phyloP scores from a whole-genome alignment of 2,797 vertebrate species.

The Forpus xanthops region DNA sequence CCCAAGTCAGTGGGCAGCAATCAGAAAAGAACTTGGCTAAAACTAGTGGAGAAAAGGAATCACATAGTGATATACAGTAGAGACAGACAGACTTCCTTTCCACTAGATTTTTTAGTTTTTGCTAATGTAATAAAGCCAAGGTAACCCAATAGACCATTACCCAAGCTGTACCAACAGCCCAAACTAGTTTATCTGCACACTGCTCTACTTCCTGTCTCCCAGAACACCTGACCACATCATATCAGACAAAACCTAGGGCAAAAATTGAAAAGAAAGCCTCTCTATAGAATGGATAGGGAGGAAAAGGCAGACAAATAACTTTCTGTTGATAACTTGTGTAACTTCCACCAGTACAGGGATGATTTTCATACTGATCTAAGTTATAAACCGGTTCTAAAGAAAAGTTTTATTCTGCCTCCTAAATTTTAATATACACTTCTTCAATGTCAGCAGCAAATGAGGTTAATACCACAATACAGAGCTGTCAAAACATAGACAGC shows the following conservation, averaged over 20 bases:
- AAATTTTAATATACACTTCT: not conserved
- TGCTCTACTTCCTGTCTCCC: not conserved
- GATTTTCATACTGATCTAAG: not conserved
- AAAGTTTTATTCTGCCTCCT: not conserved
- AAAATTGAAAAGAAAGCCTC: not conserved
- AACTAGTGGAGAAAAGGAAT: not conserved
- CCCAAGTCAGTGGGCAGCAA: not conserved
- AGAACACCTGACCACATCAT: not conserved
- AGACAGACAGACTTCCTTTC: not conserved
- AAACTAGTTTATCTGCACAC: not conserved
- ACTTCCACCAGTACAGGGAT: not conserved
- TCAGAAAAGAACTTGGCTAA: not conserved
- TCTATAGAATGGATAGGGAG: not conserved
- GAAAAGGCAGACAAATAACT: not conserved
- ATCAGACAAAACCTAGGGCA: not conserved
- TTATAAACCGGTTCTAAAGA: not conserved
- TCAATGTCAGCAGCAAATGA: not conserved
- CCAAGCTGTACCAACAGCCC: not conserved
- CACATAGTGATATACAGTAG: rapidly evolving
- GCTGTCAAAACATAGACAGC: slow-evolving; percentile 9
- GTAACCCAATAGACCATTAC: not conserved
- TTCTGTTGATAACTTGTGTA: not conserved
- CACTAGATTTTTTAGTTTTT: not conserved
- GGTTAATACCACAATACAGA: not conserved
- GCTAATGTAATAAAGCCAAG: not conserved